These are phyloP conservation scores for Darevskia nairensis DNA, from an alignment of 2,797 vertebrate genomes.

Conservation along the genomic window DNA sequence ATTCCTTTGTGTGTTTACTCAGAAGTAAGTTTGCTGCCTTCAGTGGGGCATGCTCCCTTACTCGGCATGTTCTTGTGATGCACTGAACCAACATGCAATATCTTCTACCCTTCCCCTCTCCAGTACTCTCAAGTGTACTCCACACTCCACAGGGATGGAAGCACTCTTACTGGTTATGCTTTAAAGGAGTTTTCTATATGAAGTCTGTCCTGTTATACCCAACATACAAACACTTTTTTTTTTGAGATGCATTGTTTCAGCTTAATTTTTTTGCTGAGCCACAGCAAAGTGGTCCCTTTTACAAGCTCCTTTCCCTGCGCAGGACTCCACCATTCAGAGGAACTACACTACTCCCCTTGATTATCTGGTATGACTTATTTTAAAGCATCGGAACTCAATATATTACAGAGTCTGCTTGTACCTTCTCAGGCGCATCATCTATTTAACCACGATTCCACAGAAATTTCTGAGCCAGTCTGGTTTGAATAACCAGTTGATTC, in stretches of 20 bases:
- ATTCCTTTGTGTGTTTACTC: neutral
- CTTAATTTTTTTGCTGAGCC: neutral
- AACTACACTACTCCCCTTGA: neutral
- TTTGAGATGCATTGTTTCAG: neutral
- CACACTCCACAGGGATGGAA: neutral
- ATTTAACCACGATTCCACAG: neutral
- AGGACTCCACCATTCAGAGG: neutral
- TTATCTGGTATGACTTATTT: neutral
- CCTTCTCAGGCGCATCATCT: constrained; percentile 9
- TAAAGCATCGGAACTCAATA: neutral
- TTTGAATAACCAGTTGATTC: constrained; percentile 14
- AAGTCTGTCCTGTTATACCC: neutral
- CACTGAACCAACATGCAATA: neutral
- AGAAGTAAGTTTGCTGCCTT: neutral
- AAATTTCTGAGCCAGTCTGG: constrained; percentile 13
- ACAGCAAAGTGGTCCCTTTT: neutral
- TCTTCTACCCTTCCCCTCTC: neutral
- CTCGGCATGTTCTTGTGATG: neutral
- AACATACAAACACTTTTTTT: neutral
- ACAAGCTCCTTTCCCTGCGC: neutral
- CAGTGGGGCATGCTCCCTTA: too few species aligned
- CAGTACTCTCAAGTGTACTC: neutral
- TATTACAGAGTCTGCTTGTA: neutral
- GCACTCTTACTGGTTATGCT: neutral
- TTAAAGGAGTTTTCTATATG: neutral